A percentile compares a stretch with the other conserved stretches of the same genome.
Evolutionary conservation across 2,113 vertebrate genomes (phyloP).

Genomic region (Daphoenositta chrysoptera): DNA sequence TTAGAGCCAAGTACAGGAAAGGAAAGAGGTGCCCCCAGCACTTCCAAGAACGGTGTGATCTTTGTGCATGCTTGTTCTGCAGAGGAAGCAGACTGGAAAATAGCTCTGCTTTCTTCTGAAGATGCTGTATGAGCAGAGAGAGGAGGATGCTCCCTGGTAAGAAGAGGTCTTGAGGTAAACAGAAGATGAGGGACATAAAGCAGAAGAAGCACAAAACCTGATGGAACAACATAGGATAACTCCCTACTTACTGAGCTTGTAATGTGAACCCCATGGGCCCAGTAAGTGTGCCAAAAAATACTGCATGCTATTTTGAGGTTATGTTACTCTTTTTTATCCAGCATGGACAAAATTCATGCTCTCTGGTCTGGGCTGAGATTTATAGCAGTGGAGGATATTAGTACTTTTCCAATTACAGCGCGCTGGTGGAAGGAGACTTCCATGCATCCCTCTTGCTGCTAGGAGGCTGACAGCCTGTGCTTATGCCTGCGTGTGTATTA

Average conservation of each 20-base stretch:
- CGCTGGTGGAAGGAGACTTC: background rate
- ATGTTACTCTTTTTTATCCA: background rate
- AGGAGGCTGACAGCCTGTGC: background rate
- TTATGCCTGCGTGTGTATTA: background rate
- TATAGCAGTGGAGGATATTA: background rate
- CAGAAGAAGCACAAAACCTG: background rate
- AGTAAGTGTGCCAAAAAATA: background rate
- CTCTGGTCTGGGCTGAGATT: background rate
- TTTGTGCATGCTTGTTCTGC: background rate
- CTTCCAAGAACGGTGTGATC: background rate
- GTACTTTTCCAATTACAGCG: background rate
- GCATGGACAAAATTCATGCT: background rate
- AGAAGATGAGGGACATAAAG: background rate
- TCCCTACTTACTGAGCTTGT: background rate
- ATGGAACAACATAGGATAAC: background rate
- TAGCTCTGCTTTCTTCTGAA: background rate
- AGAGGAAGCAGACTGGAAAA: background rate
- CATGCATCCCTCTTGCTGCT: background rate
- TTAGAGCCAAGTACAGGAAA: background rate
- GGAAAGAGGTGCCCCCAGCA: accelerated
- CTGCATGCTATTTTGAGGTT: background rate
- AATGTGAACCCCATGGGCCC: background rate
- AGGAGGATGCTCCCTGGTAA: background rate
- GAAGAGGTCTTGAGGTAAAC: background rate
- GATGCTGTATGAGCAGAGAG: background rate